Evolutionary conservation across 2,797 vertebrate species (phyloP).

Genomic region (Hydrolagus colliei): DNA sequence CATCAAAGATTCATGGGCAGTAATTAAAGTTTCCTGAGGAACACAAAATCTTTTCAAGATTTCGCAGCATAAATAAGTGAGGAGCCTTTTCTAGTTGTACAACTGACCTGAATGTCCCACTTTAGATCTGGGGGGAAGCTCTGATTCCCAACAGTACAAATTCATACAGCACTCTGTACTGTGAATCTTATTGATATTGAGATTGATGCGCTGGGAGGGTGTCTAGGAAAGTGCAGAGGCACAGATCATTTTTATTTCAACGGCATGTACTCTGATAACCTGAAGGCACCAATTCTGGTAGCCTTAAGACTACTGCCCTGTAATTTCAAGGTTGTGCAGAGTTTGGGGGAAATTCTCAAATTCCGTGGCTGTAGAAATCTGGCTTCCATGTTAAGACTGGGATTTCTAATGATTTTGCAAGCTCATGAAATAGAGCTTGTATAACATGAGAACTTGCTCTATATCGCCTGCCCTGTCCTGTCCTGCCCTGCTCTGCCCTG

Average conservation of each 20-base stretch:
- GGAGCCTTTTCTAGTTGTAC: neutral
- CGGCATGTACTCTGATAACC: too few species aligned
- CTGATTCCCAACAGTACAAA: neutral
- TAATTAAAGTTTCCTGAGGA: neutral
- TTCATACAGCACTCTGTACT: neutral
- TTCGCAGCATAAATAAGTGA: slow-evolving; percentile 4
- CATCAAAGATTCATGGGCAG: neutral
- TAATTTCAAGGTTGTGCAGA: too few species aligned
- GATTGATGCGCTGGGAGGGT: neutral
- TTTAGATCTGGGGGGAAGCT: neutral
- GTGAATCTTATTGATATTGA: neutral
- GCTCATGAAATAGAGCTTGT: too few species aligned
- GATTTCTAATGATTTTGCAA: too few species aligned
- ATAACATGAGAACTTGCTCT: too few species aligned
- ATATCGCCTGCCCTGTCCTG: too few species aligned
- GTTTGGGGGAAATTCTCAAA: too few species aligned
- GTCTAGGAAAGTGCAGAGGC: neutral
- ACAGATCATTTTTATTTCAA: too few species aligned
- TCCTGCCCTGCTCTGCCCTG: too few species aligned
- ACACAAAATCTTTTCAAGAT: neutral
- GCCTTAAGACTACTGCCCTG: too few species aligned
- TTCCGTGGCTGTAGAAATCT: too few species aligned
- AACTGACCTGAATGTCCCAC: neutral
- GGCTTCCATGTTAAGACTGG: too few species aligned
- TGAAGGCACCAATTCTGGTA: neutral